phyloP scores from a whole-genome alignment of 2,888 invertebrate species.

The Agrochola lota region DNA sequence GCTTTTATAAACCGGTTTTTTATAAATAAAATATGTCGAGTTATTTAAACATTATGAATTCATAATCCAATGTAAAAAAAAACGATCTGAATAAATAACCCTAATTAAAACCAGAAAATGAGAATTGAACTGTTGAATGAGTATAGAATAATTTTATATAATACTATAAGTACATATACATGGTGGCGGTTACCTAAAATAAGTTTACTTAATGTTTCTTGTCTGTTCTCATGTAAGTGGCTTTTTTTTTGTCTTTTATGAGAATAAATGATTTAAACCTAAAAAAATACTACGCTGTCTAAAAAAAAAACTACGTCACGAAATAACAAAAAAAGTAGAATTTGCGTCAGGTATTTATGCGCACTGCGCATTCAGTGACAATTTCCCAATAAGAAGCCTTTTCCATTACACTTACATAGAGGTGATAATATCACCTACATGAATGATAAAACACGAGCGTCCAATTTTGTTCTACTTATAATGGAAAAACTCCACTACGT shows the following conservation, averaged over 20 bases:
- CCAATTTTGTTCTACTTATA: background rate
- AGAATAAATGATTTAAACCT: no score
- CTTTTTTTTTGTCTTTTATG: no score
- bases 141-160: no score
- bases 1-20: background rate
- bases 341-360: conserved; percentile 8
- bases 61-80: background rate
- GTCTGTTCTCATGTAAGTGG: no score
- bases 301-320: background rate
- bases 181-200: no score
- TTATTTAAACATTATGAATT: background rate
- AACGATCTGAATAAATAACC: background rate
- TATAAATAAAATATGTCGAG: background rate
- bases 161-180: no score
- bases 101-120: background rate
- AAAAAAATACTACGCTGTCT: background rate
- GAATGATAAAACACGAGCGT: conserved; percentile 9
- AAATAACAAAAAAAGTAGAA: conserved; percentile 11
- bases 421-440: conserved; percentile 17
- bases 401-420: conserved; percentile 12
- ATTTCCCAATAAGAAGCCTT: conserved; percentile 3
- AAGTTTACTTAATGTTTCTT: no score
- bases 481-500: background rate
- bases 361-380: conserved; percentile 31
- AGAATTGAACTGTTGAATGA: no score